Percentiles rank a stretch among this genome's conserved stretches.
phyloP scores from a whole-genome alignment of 2,888 invertebrate genomes.

The Papilio protenor region DNA sequence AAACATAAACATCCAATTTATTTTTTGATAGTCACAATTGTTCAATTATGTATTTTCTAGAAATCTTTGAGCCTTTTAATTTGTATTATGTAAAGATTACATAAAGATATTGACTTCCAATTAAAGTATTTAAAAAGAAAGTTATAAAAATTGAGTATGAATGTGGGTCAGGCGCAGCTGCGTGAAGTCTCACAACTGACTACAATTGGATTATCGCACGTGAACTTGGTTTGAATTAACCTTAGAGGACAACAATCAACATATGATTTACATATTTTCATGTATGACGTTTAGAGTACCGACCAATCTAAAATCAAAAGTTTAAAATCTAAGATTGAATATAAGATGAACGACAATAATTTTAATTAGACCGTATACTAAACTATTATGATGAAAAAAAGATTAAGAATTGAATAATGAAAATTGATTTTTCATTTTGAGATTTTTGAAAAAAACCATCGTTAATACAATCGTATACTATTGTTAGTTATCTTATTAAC shows the following conservation, averaged over 20 bases:
- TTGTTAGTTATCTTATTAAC: too few species aligned
- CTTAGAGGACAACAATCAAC: constrained; percentile 16
- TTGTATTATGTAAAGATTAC: constrained; percentile 3
- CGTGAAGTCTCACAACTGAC: constrained; percentile 49
- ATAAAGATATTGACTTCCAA: neutral
- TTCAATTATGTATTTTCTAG: neutral
- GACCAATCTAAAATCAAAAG: too few species aligned
- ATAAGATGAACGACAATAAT: too few species aligned
- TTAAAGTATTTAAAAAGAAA: constrained; percentile 13
- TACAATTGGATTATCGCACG: constrained; percentile 52
- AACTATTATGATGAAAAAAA: too few species aligned
- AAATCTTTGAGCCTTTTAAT: neutral
- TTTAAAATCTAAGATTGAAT: too few species aligned
- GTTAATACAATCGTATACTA: too few species aligned
- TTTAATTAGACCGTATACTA: too few species aligned
- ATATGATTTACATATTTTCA: constrained; percentile 28
- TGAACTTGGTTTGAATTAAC: constrained; percentile 53
- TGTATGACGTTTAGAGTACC: neutral
- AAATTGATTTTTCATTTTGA: too few species aligned
- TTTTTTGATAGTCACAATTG: neutral
- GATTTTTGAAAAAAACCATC: too few species aligned
- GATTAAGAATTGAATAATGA: too few species aligned
- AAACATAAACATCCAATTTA: neutral
- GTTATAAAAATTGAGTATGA: neutral
- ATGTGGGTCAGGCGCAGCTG: constrained; percentile 34